phyloP scores from a whole-genome alignment of 1,140 invertebrate species.

The Contarinia nasturtii region DNA sequence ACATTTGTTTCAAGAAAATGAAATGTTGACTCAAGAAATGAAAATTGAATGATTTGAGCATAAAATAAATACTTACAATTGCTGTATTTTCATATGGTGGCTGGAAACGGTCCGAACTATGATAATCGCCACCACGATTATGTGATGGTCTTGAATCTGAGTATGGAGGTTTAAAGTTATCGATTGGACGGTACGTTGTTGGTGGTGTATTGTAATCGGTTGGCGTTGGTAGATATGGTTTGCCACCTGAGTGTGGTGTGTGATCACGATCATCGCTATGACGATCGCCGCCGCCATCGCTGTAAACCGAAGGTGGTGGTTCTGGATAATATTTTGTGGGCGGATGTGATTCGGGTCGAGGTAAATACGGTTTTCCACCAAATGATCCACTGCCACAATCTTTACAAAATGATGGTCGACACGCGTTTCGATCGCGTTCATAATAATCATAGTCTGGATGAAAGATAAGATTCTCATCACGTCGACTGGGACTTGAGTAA shows the following conservation, averaged over 20 bases:
- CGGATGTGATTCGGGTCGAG: too few species aligned
- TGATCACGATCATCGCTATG: background rate
- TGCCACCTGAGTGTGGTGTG: background rate
- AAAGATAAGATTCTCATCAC: slow-evolving; percentile 21
- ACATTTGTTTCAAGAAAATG: too few species aligned
- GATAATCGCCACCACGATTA: too few species aligned
- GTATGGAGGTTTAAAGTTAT: slow-evolving; percentile 9
- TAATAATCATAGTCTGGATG: slow-evolving; percentile 61
- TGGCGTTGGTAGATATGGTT: background rate
- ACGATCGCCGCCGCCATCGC: slow-evolving; percentile 7
- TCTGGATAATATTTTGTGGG: too few species aligned
- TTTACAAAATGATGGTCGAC: slow-evolving; percentile 16
- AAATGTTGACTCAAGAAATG: too few species aligned
- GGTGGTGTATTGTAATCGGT: background rate
- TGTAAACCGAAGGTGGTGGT: too few species aligned
- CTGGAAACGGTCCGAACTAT: background rate
- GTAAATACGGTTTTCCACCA: slow-evolving; percentile 6
- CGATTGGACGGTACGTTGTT: background rate
- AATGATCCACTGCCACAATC: slow-evolving; percentile 14
- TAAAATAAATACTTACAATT: background rate
- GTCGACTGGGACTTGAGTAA: slow-evolving; percentile 17
- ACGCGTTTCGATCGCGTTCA: slow-evolving; percentile 41
- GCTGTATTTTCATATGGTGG: background rate
- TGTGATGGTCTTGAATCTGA: background rate
- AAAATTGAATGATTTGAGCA: too few species aligned